Evolutionary conservation across 1,140 invertebrate species (phyloP), one percentile per base, ranked within the genome.

Genomic region (Pogonomyrmex barbatus): DNA sequence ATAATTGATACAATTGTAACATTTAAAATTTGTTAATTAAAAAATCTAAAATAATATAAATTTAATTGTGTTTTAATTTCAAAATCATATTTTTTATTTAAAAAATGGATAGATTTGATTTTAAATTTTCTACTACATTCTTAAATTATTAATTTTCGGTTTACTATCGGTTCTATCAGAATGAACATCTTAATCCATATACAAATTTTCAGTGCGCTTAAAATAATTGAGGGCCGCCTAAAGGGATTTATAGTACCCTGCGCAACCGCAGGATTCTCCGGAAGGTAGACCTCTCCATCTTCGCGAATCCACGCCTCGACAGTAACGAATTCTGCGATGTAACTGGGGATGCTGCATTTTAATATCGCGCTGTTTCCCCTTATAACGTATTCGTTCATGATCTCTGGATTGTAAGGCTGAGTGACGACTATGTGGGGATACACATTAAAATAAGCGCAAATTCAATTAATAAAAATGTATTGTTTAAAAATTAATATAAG

Each of bases 301-400:
- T 97, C 97, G 92, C 97, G 96, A 70, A 96, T 96, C 98, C 98
- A 99, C 90, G 97, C 96, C 91, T 97, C 97, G 45, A 98, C 97
- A 78, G 94, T 96, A 77, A 98, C 98, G 93, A 98, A 98, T 94
- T 98, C 97, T 10, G 97, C 97, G 76, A 98, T 97, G 95, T 98
- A 98, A 93, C 97, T 97, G 30, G 98, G 98, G 78, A 98, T 97
- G 95, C 97, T 97, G 95, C 98, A 98, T 94, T 98, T 98, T 95
- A 98, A 96, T 78, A 98, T 97, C 67, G 98, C 98, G 85, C 97
- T 97, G 95, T 98, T 98, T 60, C 98, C 98, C 85, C 97, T 95
- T 92, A 98, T 98, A 56, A 98, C 97, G 95, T 98, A 98, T 91
- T 98, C 97, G 91, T 98, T 98, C 94, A 97, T 97, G 62, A 98